A percentile compares a stretch with the other conserved stretches of the same genome.
phyloP scores from a whole-genome alignment of 2,113 vertebrate genomes.

The Leiothrix lutea region DNA sequence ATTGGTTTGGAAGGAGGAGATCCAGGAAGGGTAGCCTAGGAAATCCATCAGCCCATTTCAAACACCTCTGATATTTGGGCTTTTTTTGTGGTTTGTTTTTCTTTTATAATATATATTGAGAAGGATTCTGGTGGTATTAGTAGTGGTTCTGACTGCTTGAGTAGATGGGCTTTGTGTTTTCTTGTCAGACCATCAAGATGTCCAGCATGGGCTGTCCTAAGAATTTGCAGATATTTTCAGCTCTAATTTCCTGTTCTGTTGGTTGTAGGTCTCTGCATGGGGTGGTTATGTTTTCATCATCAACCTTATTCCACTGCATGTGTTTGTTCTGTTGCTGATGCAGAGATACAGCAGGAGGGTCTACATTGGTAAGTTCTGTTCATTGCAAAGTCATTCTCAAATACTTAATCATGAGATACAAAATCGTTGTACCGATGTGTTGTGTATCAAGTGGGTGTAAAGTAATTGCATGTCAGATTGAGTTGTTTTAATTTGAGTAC shows the following conservation, averaged over 20 bases:
- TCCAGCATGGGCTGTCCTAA: neutral
- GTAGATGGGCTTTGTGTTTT: neutral
- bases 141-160: neutral
- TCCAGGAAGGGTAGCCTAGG: neutral
- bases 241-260: slow-evolving; percentile 25
- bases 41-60: neutral
- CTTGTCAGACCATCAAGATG: neutral
- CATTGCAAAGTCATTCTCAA: neutral
- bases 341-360: slow-evolving; percentile 96
- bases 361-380: slow-evolving; percentile 89
- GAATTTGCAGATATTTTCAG: neutral
- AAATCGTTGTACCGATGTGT: neutral
- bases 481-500: neutral
- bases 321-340: slow-evolving; percentile 96
- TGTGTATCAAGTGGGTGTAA: neutral
- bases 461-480: neutral
- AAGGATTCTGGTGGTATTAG: neutral
- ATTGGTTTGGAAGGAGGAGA: neutral
- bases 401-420: neutral
- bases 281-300: slow-evolving; percentile 98
- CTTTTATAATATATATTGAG: neutral
- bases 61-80: neutral
- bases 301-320: slow-evolving; percentile 98
- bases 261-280: slow-evolving; percentile 94
- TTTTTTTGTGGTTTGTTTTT: neutral